These are phyloP conservation scores for Amphipoea oculea DNA, from an alignment of 2,888 invertebrate species.

Conservation along the genomic window DNA sequence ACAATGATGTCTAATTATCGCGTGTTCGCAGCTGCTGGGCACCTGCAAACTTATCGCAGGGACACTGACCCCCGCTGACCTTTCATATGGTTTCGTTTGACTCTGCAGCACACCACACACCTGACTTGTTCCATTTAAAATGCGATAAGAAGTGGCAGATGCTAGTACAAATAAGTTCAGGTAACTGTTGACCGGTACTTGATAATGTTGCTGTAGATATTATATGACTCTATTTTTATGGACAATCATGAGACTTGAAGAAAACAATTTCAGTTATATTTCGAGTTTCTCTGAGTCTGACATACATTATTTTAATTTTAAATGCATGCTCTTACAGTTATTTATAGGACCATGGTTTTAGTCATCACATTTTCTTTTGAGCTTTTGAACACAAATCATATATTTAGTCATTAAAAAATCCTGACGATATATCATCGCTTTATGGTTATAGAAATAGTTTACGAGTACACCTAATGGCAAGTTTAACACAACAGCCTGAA, in stretches of 20 bases:
- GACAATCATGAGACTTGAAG: not conserved
- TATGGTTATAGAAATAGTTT: slow-evolving; percentile 3
- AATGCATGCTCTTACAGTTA: not conserved
- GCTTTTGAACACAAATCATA: not conserved
- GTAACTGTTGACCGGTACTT: slow-evolving; percentile 9
- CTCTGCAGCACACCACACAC: slow-evolving; percentile 58
- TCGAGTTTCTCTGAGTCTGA: not conserved
- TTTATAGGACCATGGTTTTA: not conserved
- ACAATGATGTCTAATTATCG: slow-evolving; percentile 65
- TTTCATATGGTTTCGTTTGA: slow-evolving; percentile 55
- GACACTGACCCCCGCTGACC: slow-evolving; percentile 76
- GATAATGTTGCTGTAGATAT: not conserved
- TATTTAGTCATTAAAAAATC: not conserved
- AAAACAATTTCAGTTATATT: not conserved
- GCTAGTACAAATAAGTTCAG: slow-evolving; percentile 33
- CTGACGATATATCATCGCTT: not conserved
- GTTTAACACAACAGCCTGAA: not conserved
- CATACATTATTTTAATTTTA: not conserved
- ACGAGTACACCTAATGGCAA: slow-evolving; percentile 10
- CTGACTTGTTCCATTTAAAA: slow-evolving; percentile 61
- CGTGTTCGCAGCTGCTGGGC: slow-evolving; percentile 72
- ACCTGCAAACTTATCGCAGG: slow-evolving; percentile 76
- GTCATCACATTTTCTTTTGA: not conserved
- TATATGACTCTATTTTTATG: slow-evolving; percentile 4
- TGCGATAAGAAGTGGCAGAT: slow-evolving; percentile 60